Evolutionary conservation across 2,888 invertebrate species (phyloP).

Genomic region (Salpingus planirostris): DNA sequence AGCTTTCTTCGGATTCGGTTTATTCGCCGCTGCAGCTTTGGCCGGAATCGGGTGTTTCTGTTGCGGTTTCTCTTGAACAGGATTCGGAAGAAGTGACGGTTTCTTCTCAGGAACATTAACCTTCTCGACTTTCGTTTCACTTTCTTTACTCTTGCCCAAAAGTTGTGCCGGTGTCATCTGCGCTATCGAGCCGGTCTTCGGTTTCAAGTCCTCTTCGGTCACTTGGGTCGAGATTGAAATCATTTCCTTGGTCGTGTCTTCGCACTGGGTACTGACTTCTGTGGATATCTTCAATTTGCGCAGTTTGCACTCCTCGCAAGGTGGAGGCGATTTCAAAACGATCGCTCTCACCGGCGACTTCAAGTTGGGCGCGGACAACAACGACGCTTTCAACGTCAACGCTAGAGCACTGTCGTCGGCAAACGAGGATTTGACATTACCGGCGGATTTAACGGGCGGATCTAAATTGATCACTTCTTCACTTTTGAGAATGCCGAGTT

Average conservation of each 20-base stretch:
- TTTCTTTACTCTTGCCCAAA: conserved; percentile 22
- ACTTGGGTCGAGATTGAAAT: conserved; percentile 35
- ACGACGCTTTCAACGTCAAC: conserved; percentile 5
- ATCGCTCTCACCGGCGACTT: too few species aligned
- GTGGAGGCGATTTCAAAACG: too few species aligned
- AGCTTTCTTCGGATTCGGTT: too few species aligned
- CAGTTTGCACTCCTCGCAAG: conserved; percentile 30
- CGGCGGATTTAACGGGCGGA: too few species aligned
- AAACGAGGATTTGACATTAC: conserved; percentile 1
- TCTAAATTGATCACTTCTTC: conserved; percentile 7
- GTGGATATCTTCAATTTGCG: conserved; percentile 24
- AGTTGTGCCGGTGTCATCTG: conserved; percentile 39
- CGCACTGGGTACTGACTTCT: conserved; percentile 25
- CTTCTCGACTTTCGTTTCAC: too few species aligned
- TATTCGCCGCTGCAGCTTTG: too few species aligned
- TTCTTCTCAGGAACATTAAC: too few species aligned
- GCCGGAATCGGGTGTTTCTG: too few species aligned
- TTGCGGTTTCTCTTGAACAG: too few species aligned
- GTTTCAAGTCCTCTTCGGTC: conserved; percentile 29
- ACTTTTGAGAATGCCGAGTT: conserved; percentile 9
- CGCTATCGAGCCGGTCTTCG: conserved; percentile 32
- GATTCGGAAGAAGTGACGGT: too few species aligned
- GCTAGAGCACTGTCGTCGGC: conserved; percentile 5
- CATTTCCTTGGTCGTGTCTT: conserved; percentile 12
- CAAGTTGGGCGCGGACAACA: too few species aligned